Base-by-base conservation (phyloP, 2,888 invertebrate genomes). In the Orthosia gothica region DNA sequence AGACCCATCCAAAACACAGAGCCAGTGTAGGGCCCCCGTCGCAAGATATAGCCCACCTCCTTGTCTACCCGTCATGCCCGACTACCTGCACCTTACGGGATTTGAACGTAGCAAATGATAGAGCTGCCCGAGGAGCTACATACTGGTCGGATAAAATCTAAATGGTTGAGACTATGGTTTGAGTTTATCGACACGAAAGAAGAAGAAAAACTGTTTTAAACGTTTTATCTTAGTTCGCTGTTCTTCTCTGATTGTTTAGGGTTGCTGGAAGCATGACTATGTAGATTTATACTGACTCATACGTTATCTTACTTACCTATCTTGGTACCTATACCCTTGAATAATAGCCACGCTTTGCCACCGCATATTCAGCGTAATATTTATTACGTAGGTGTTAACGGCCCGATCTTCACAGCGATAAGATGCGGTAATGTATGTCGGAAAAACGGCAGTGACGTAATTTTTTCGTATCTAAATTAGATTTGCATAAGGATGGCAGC, bases 381-480 rank as follows among this genome's bases (percentile, higher is more conserved):
- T 47, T 45, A 65, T 65, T 47, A 58, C 40, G 47, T 23, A 59
- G 20, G 47, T 57, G 54, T 45, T 13, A 74, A 76, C 67, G 47
- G 52, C n/a, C 76, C 18, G 59, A 75, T 52, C 47, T 23, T 67
- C 52, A 47, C n/a, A 40, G 23, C 23, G 76, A 74, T 74, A 76
- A 76, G 47, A 52, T 23, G 20, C n/a, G n/a, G 32, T 52, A 50
- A 74, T 76, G 58, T 76, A 16, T 59, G 58, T 52, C 23, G 32
- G 55, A 62, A 77, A 66, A 47, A 57, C 61, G 40, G 15, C 15
- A 55, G n/a, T 62, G 72, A 55, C 23, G 55, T 79, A 72, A 62
- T 72, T 79, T 71, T 73, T 64, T 65, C 32, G 15, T 79, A 50
- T 65, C 57, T 72, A 72, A 79, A 77, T 72, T 71, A 61, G n/a